Evolutionary conservation across 2,888 invertebrate genomes (phyloP), one percentile per base, ranked within the genome.

Genomic region (Conus canariensis): DNA sequence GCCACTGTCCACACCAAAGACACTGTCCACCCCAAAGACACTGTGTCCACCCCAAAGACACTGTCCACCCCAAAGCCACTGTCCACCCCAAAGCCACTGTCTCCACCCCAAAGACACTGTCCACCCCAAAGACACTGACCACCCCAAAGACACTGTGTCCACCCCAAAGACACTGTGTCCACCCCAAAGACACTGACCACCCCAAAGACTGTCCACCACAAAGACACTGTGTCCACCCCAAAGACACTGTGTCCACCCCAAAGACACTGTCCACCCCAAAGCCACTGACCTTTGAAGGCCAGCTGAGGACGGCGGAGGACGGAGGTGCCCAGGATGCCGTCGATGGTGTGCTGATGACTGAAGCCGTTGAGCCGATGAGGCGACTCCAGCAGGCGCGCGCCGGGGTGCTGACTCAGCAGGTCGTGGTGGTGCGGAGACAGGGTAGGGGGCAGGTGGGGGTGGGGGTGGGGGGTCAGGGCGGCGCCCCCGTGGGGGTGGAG

Each of bases 311-410:
- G 59, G 25, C 85, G 59, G 59, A 25, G 58, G 56, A 2, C 85
- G 22, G 85, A 59, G 87, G 92, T 94, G 10, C 94, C 93, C n/a
- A 94, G 92, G 58, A 94, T 94, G 56, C 94, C 94, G 86, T 94
- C 94, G 83, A 94, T 94, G 86, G 94, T 93, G 90, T 94, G 94
- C 89, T 94, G 94, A 16, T 94, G 94, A 77, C 93, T 94, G 85
- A 89, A 89, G 25, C 89, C 89, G 85, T 89, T 89, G 1, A 83
- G 89, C 14, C 83, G 85, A 10, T 90, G 87, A 12, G 90, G 88
- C 1, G 77, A 45, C 85, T 91, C 90, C 85, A 90, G 16, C 86
- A 91, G 56, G 70, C 85, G 90, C 19, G 70, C 19, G 22, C 58
- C 82, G 30, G 22, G 56, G 19, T 77, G 67, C 67, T 56, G 58